Base-by-base conservation (phyloP, 1,140 invertebrate species). In the Magallana angulata region DNA sequence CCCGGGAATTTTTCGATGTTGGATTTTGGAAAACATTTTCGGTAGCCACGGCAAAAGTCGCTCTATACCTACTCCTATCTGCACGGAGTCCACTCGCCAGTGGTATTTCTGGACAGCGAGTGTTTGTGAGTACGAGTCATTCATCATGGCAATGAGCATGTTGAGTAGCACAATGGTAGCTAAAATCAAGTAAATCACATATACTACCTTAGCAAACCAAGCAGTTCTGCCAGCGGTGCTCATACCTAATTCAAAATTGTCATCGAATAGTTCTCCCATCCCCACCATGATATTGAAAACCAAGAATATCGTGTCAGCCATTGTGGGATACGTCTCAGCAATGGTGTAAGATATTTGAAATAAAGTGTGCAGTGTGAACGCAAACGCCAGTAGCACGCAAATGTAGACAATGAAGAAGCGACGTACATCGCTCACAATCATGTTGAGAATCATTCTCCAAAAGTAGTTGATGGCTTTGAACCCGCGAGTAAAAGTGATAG, bases 91-190 rank as follows among this genome's bases (percentile, higher is more conserved):
- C 9, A 93, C 90, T 48, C 92, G 86, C 93, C 93, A 94, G 14
- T 83, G 84, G 0, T 92, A 76, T 62, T 87, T 86, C 59, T 92
- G 90, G 36, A 89, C 85, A 9, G 85, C 60, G 16, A 91, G 62
- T 56, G 93, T 92, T 84, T 85, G 87, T 7, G 91, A 90, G 81
- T 94, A 94, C 8, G 93, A 94, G 82, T 94, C 93, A 86, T 93
- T 94, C 93, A 94, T 94, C 93, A 94, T 94, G 14, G 93, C 93
- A 82, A 94, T 94, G 0, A 94, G 90, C 3, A 94, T 88, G 85
- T 94, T 94, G 7, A 94, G 89, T 0, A 94, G 86, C 2, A 94
- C 87, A 56, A 94, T 93, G 16, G 92, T 93, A 11, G 88, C 90
- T 11, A 94, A 83, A 16, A 94, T 87, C 36, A 94, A 92, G 84